These are phyloP conservation scores for Erpornis zantholeuca DNA, from an alignment of 2,113 vertebrate species.

Conservation along the genomic window DNA sequence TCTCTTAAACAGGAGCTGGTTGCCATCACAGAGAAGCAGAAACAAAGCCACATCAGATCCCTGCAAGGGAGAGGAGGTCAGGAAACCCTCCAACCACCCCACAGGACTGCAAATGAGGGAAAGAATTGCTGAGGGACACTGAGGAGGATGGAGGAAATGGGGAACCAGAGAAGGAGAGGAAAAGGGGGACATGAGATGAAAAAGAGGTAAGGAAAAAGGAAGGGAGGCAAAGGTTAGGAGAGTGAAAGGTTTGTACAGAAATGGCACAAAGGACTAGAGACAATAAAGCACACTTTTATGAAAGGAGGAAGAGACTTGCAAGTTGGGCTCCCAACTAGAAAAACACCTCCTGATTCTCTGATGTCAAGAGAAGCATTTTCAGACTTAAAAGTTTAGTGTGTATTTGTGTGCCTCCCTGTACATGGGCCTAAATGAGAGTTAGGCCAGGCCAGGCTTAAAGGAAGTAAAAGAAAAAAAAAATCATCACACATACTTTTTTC, in stretches of 20 bases:
- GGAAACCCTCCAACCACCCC: neutral
- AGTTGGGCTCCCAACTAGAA: neutral
- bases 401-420: neutral
- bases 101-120: neutral
- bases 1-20: neutral
- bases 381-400: neutral
- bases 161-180: neutral
- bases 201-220: neutral
- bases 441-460: neutral
- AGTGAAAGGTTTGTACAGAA: neutral
- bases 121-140: neutral
- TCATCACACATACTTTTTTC: neutral
- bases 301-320: neutral
- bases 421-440: neutral
- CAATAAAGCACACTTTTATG: neutral
- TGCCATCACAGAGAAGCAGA: neutral
- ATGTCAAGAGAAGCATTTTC: neutral
- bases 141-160: neutral
- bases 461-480: neutral
- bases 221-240: neutral
- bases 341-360: neutral
- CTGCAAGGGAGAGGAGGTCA: neutral
- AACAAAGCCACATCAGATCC: neutral
- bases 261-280: neutral
- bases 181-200: neutral